phyloP scores from a whole-genome alignment of 2,888 invertebrate genomes.

The Colletes collaris region DNA sequence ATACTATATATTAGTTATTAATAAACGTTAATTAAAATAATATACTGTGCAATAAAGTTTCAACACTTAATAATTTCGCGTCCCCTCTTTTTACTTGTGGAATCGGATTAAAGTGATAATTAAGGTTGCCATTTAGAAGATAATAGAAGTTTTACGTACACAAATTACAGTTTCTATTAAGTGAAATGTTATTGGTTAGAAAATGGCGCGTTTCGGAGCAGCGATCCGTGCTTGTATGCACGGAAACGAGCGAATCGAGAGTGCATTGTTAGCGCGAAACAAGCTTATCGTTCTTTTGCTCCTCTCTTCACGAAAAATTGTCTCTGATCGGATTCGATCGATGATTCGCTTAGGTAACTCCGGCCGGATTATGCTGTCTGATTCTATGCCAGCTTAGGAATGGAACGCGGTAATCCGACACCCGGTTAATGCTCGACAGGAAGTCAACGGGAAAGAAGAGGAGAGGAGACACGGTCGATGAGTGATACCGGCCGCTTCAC shows the following conservation, averaged over 20 bases:
- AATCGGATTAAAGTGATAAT: too few species aligned
- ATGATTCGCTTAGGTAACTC: conserved; percentile 48
- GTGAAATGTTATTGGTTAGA: too few species aligned
- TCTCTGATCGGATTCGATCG: conserved; percentile 43
- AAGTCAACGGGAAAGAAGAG: conserved; percentile 55
- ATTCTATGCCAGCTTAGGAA: conserved; percentile 61
- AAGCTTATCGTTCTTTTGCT: not conserved
- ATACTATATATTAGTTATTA: too few species aligned
- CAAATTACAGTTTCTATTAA: too few species aligned
- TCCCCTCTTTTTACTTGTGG: too few species aligned
- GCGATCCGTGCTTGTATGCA: not conserved
- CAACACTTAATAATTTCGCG: too few species aligned
- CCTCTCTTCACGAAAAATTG: conserved; percentile 11
- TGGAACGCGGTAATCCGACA: conserved; percentile 68
- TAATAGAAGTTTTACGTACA: too few species aligned
- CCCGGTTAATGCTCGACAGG: conserved; percentile 66
- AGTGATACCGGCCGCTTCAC: conserved; percentile 48
- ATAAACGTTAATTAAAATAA: too few species aligned
- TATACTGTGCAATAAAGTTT: too few species aligned
- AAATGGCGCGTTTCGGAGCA: too few species aligned
- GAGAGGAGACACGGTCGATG: conserved; percentile 53
- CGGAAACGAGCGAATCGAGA: not conserved
- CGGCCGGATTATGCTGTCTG: conserved; percentile 53
- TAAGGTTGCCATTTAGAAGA: too few species aligned
- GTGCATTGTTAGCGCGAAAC: not conserved